Evolutionary conservation across 2,888 invertebrate genomes (phyloP), one percentile per base, ranked within the genome.

Genomic region (Apamea crenata): DNA sequence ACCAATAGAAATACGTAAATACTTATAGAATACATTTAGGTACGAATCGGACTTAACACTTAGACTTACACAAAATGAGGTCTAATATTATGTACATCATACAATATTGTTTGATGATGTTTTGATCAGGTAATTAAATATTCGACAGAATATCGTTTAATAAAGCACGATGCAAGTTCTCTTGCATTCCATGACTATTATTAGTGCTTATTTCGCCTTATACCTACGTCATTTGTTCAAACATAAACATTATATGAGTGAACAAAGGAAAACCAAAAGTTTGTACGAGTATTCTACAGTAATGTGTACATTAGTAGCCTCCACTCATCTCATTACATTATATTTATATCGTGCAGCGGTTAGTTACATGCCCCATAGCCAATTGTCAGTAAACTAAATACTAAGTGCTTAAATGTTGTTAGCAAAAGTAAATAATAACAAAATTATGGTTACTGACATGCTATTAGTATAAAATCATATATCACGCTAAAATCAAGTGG

Each of bases 391-490:
- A 67, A 67, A 78, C 16, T 76, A 76, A 56, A 63, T 50, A 59
- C 71, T 61, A 74, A 69, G 78, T 74, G 82, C 66, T 56, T 40
- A 70, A 67, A 82, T 77, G 61, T 83, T 84, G 78, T 85, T 89
- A 86, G 77, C 25, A 63, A 74, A 61, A 77, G 65, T 77, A 80
- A 77, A 66, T 77, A 77, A 80, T 65, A 56, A 81, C 53, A 81
- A 74, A 66, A 76, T 69, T 80, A 80, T 77, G 67, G 78, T 86
- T 79, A 85, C 72, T 80, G 76, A 82, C 93, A 93, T 94, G 94
- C 94, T 82, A 91, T 95, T 95, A 95, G 94, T 95, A 90, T 82
- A 85, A 87, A 87, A 87, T 84, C 88, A 86, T 87, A 89, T 78
- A 74, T 83, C 94, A 94, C 94, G 94, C 94, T 91, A 77, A 90